A percentile compares a stretch with the other conserved stretches of the same genome.
phyloP scores from a whole-genome alignment of 1,140 invertebrate genomes.

The Listronotus bonariensis region DNA sequence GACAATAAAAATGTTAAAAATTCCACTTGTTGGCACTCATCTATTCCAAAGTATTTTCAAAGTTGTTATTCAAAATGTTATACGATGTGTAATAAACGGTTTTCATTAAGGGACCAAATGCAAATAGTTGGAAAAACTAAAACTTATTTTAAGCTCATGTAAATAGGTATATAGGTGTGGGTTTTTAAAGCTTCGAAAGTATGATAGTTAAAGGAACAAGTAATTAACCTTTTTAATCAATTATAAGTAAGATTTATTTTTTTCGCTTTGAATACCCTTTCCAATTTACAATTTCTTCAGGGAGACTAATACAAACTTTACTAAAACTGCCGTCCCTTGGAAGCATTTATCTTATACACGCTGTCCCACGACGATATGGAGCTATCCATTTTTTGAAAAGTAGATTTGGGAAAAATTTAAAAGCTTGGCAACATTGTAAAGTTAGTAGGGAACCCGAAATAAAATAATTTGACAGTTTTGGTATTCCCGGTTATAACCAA shows the following conservation, averaged over 20 bases:
- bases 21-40: constrained; percentile 52
- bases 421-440: too few species aligned
- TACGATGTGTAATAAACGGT: constrained; percentile 45
- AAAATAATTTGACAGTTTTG: too few species aligned
- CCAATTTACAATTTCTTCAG: neutral
- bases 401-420: too few species aligned
- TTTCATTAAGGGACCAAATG: constrained; percentile 35
- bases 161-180: neutral
- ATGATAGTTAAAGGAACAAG: neutral
- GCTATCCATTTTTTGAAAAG: too few species aligned
- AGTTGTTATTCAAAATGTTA: constrained; percentile 56
- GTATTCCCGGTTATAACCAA: too few species aligned
- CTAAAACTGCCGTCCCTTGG: constrained; percentile 1
- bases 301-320: neutral
- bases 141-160: neutral
- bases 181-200: neutral
- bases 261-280: neutral
- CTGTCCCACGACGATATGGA: too few species aligned
- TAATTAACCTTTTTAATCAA: too few species aligned
- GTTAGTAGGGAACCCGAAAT: too few species aligned
- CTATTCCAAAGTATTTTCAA: constrained; percentile 50
- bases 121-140: constrained; percentile 18
- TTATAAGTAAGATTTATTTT: too few species aligned
- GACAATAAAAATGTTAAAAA: constrained; percentile 49
- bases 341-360: neutral